phyloP scores from a whole-genome alignment of 2,888 invertebrate genomes.

The Tinea pellionella region DNA sequence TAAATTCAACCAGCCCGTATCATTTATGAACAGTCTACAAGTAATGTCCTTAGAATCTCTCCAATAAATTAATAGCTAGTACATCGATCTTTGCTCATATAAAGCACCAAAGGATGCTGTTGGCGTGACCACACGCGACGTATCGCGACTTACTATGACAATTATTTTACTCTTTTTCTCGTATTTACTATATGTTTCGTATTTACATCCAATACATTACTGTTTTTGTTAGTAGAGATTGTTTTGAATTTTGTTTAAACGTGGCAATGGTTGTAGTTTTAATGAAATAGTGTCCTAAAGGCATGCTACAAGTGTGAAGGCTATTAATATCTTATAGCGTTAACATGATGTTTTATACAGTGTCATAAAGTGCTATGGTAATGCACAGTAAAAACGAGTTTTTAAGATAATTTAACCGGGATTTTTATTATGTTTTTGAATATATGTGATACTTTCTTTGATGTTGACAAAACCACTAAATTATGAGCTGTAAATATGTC shows the following conservation, averaged over 20 bases:
- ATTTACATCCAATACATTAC: neutral
- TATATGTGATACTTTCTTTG: neutral
- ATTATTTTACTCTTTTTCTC: neutral
- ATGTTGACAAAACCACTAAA: neutral
- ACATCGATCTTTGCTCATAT: neutral
- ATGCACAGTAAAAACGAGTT: neutral
- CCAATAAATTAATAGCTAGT: neutral
- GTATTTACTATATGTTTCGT: neutral
- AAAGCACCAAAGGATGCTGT: neutral
- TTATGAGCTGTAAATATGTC: neutral
- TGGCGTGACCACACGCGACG: neutral
- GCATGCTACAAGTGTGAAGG: slow-evolving; percentile 5
- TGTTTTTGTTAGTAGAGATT: neutral
- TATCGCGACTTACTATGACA: neutral
- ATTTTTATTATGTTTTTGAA: neutral
- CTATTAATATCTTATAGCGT: slow-evolving; percentile 26
- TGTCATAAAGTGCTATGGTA: neutral
- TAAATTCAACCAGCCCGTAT: neutral
- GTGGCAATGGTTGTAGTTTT: neutral
- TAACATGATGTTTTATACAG: slow-evolving; percentile 11
- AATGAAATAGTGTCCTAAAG: neutral
- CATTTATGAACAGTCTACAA: neutral
- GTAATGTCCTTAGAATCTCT: neutral
- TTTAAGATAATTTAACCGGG: neutral
- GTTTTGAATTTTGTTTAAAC: neutral